Base-by-base conservation (phyloP, 2,888 invertebrate genomes). In the Rhagonycha lutea region DNA sequence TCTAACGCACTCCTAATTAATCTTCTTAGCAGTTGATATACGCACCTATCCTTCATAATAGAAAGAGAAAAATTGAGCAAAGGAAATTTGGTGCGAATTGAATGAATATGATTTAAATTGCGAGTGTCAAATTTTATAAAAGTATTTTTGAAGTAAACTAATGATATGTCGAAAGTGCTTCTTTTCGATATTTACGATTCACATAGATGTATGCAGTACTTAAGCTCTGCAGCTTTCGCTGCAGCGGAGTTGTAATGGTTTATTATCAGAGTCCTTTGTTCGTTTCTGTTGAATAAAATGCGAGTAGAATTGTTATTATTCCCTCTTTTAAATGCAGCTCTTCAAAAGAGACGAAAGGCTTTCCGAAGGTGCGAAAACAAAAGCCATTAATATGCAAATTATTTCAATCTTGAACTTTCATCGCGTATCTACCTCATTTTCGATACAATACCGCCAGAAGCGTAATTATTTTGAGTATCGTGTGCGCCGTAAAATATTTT, bases 321-420 rank as follows among this genome's bases (percentile, higher is more conserved):
- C 26, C 24, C 63, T 24, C 63, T 65, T 61, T 65, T 65, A 65
- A 63, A 65, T 24, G 4, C n/a, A 8, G 5, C 18, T 12, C 26
- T 65, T 24, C 24, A 65, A 23, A 65, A 65, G 63, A 65, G 63
- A 65, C 67, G 67, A 72, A 60, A 63, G 26, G 70, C 62, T 32
- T 32, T 72, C 32, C 23, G 65, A 32, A 72, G 67, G 32, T 47
- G n/a, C 32, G 32, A 47, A 47, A 23, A 72, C 72, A 72, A 72
- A 72, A 72, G 72, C 67, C 14, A 67, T 72, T 72, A 71, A 61
- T 70, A 69, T 69, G 73, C 68, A 73, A 73, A 73, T 73, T 32
- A 69, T 14, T 61, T 28, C 61, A 60, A 71, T 61, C 47, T 60
- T 32, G 70, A 23, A 14, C 24, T 68, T 28, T 60, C 29, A 32